Percentiles rank a stretch among this genome's conserved stretches.
These are phyloP conservation scores for Megathymus violae DNA, from an alignment of 1,140 invertebrate species.

Conservation along the genomic window DNA sequence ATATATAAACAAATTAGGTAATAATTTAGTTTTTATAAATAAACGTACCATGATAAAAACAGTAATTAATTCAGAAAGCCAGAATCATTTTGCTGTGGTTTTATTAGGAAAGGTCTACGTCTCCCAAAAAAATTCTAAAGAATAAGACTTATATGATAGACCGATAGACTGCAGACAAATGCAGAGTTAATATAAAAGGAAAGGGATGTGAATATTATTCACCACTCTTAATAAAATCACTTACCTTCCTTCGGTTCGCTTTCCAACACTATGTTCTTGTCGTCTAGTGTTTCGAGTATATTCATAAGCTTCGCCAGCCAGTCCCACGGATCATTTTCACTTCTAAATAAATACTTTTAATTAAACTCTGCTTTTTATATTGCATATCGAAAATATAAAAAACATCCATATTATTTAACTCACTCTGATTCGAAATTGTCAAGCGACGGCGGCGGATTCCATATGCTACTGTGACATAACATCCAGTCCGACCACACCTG, in stretches of 20 bases:
- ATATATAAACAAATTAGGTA: too few relatives aligned
- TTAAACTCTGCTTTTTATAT: not conserved
- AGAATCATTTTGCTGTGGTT: too few relatives aligned
- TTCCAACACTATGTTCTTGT: slow-evolving; percentile 80
- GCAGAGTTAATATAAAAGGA: too few relatives aligned
- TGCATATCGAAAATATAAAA: slow-evolving; percentile 14
- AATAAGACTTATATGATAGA: too few relatives aligned
- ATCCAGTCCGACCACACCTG: slow-evolving; percentile 96
- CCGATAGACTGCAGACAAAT: too few relatives aligned
- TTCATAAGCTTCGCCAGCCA: slow-evolving; percentile 91
- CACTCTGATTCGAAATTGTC: slow-evolving; percentile 92
- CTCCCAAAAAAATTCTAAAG: slow-evolving; percentile 9
- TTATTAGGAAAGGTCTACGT: not conserved
- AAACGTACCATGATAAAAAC: too few relatives aligned
- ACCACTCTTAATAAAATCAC: not conserved
- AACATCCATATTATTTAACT: slow-evolving; percentile 64
- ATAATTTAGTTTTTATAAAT: too few relatives aligned
- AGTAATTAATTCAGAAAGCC: too few relatives aligned
- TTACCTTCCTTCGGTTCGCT: slow-evolving; percentile 78
- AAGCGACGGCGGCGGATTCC: slow-evolving; percentile 93
- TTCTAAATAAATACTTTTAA: slow-evolving; percentile 82
- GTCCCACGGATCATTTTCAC: slow-evolving; percentile 90
- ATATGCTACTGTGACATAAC: slow-evolving; percentile 91
- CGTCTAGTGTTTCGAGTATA: slow-evolving; percentile 87
- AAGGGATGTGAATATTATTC: too few relatives aligned